These are phyloP conservation scores for Pangasius krempfi DNA, from an alignment of 2,797 vertebrate genomes.

Conservation along the genomic window DNA sequence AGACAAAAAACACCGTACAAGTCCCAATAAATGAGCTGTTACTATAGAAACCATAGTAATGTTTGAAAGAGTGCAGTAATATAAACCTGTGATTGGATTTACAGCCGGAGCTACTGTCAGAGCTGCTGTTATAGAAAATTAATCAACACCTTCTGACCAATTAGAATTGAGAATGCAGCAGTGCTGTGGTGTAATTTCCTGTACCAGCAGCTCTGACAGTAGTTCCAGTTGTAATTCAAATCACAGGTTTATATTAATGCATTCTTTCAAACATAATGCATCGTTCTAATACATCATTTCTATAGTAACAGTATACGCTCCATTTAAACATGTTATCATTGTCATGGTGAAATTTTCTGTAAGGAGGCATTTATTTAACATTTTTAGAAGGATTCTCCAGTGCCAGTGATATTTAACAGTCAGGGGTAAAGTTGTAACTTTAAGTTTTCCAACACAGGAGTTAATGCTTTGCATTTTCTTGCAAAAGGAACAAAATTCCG, in stretches of 20 bases:
- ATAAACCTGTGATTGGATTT: not conserved
- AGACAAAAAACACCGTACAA: too few relatives aligned
- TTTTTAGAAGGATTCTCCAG: too few relatives aligned
- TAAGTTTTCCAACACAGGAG: too few relatives aligned
- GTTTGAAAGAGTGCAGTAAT: not conserved
- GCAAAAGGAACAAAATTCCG: too few relatives aligned
- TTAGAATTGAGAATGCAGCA: not conserved
- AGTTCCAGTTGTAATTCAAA: too few relatives aligned
- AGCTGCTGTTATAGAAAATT: not conserved
- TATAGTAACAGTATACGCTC: not conserved
- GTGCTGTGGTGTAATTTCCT: not conserved
- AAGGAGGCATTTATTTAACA: too few relatives aligned
- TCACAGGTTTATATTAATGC: not conserved
- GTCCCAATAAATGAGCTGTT: not conserved
- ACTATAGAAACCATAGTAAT: not conserved
- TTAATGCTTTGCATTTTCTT: too few relatives aligned
- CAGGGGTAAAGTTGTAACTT: too few relatives aligned
- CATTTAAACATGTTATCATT: not conserved
- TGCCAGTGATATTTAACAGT: too few relatives aligned
- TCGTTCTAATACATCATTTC: not conserved
- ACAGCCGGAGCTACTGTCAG: not conserved
- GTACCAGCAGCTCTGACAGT: not conserved
- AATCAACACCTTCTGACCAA: not conserved
- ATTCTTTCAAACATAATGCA: not conserved
- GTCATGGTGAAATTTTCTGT: too few relatives aligned